Evolutionary conservation across 2,113 vertebrate species (phyloP).

Genomic region (Actenoides lindsayi): DNA sequence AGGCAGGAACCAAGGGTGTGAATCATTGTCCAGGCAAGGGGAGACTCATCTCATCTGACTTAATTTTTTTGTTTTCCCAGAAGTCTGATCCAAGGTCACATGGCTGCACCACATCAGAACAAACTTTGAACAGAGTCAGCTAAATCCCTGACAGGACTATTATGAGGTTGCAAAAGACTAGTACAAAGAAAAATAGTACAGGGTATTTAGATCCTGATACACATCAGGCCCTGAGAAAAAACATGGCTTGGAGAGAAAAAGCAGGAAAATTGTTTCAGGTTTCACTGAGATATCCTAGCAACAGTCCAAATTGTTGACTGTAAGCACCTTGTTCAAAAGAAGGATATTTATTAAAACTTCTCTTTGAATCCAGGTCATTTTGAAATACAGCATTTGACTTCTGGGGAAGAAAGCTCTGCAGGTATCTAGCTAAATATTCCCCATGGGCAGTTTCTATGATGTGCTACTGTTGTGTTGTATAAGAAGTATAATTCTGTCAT

Average conservation of each 20-base stretch:
- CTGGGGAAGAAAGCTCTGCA: neutral
- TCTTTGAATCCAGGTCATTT: neutral
- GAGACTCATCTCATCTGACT: neutral
- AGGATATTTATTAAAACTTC: neutral
- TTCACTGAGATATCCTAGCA: neutral
- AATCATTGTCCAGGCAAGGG: neutral
- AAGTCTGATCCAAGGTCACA: neutral
- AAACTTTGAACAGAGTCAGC: neutral
- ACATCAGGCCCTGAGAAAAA: neutral
- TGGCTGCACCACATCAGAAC: neutral
- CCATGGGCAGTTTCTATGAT: neutral
- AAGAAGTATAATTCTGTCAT: neutral
- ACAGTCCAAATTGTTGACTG: neutral
- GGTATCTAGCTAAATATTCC: neutral
- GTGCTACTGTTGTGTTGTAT: neutral
- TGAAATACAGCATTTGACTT: neutral
- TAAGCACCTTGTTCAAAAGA: neutral
- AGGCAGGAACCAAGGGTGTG: neutral
- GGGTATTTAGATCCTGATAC: neutral
- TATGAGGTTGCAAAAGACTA: neutral
- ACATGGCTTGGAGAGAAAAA: neutral
- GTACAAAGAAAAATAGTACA: neutral
- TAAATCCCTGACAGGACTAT: neutral
- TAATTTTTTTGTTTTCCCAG: neutral
- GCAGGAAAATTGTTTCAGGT: neutral